phyloP scores from a whole-genome alignment of 2,797 vertebrate species.

The Martes flavigula region DNA sequence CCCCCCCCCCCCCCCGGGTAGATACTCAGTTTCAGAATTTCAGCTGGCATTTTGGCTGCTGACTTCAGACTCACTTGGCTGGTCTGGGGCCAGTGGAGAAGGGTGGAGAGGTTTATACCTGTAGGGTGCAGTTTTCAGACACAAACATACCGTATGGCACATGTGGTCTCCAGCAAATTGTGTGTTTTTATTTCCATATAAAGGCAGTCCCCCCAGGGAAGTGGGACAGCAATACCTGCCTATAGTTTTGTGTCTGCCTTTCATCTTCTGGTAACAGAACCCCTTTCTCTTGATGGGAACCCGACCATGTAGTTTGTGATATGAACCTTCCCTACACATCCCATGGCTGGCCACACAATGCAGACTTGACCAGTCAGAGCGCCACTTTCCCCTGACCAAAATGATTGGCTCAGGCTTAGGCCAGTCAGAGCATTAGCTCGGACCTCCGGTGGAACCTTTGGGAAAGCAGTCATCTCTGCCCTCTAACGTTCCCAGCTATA shows the following conservation, averaged over 20 bases:
- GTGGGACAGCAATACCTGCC: neutral
- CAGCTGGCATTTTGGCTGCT: neutral
- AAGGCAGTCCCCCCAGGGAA: no score
- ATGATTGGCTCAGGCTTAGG: neutral
- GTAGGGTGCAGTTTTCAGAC: neutral
- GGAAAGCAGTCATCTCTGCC: neutral
- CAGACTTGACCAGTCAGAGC: neutral
- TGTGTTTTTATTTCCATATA: no score
- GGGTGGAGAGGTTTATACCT: neutral
- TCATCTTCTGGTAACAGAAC: neutral
- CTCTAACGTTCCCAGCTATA: neutral
- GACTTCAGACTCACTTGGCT: neutral
- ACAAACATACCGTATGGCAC: neutral
- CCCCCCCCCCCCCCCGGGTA: neutral
- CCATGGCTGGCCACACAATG: neutral
- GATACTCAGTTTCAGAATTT: neutral
- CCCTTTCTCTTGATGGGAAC: neutral
- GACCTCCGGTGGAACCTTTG: neutral
- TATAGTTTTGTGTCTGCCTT: neutral
- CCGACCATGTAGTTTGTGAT: neutral
- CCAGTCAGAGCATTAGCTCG: neutral
- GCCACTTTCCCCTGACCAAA: neutral
- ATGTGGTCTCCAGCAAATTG: no score
- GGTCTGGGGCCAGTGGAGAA: neutral
- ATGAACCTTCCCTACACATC: neutral